Evolutionary conservation across 1,140 invertebrate species (phyloP), one percentile per base, ranked within the genome.

Genomic region (Polypedilum pembai): DNA sequence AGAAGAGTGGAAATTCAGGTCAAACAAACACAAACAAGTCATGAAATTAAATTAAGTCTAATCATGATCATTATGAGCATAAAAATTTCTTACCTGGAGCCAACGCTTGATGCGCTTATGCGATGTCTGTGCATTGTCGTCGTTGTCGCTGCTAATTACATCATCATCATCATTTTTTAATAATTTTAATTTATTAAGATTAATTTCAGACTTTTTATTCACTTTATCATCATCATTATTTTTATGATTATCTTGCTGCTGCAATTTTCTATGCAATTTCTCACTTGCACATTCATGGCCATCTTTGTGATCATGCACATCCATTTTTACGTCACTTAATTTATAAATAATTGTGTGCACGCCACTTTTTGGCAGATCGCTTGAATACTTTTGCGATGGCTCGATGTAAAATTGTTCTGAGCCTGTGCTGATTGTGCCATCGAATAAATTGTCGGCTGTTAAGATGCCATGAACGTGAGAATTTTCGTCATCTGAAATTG

Each of bases 341-440:
- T 88, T 88, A 84, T 96, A 96, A 75, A 94, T 90, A 79, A 95
- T 89, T 76, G 91, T 92, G 84, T 95, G 93, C 79, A 87, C 85
- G 41, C 78, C 81, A 65, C 79, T 75, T 41, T 83, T 83, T 8
- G 84, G 83, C 77, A 86, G 81, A 63, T 84, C 82, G 76, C 84
- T 81, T 75, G 87, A 86, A 83, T 94, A 95, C 78, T 91, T 87
- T 75, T 86, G 87, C 33, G 93, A 85, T 17, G 94, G 94, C 82
- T 97, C 94, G 73, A 98, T 87, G 81, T 94, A 94, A 83, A 91
- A 92, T 75, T 94, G 90, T 76, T 93, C 90, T 66, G 85, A 81
- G 17, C 84, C 82, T 0, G 93, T 93, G 76, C 87, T 87, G 75
- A 97, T 90, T 21, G 90, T 91, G 17, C 94, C 95, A 80, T 97